Base-by-base conservation (phyloP, 2,888 invertebrate genomes). In the Noctua janthe region DNA sequence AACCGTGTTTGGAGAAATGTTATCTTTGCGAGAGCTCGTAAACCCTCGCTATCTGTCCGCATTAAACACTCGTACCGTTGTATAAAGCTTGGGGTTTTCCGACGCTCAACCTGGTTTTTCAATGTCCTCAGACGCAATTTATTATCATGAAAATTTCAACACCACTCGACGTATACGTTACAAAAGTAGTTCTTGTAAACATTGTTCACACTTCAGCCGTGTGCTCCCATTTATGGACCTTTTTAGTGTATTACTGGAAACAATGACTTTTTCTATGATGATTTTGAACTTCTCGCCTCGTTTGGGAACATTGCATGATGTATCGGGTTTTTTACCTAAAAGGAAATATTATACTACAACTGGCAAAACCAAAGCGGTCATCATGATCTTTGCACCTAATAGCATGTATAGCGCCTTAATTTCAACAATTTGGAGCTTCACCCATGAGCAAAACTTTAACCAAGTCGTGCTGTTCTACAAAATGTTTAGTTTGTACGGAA, bases 21-120 rank as follows among this genome's bases (percentile, higher is more conserved):
- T 88, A 88, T 90, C 83, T 87, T 71, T n/a, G 67, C 71, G 71
- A 73, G 77, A 78, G 77, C 79, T 83, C 79, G 80, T 85, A 79
- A 83, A 80, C 80, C 81, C 81, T 78, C 72, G 84, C 84, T 89
- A 89, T 89, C 87, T 85, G 82, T 78, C 66, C 49, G 72, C 78
- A 85, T 81, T 70, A 83, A 78, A 86, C 87, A 87, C 80, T 86
- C 82, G 87, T 88, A 86, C 81, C 82, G 84, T 88, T 87, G 85
- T 89, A 89, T 88, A 86, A 86, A 89, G 79, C 83, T 82, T 87
- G 92, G 94, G 95, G 90, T 93, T 95, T 95, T 93, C 94, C 95
- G 82, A 71, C 87, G 80, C 76, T 82, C 91, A 93, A 90, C 92
- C 93, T 90, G 92, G 90, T 93, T 94, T 92, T 91, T 90, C 90